Evolutionary conservation across 2,888 invertebrate genomes (phyloP).

Genomic region (Allophyes oxyacanthae): DNA sequence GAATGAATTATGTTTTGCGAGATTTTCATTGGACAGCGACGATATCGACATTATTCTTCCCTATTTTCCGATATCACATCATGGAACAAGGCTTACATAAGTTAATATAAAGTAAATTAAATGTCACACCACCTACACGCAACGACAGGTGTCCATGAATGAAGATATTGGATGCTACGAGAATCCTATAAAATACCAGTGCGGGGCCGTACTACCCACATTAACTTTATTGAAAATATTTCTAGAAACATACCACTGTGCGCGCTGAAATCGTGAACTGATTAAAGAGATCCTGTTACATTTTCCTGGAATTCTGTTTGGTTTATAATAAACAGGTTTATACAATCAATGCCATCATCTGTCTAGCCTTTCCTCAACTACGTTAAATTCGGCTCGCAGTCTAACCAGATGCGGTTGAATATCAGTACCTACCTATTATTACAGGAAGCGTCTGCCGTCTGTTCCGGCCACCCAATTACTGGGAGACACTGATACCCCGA

Average conservation of each 20-base stretch:
- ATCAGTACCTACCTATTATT: no score
- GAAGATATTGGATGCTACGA: constrained; percentile 38
- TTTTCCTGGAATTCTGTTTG: constrained; percentile 2
- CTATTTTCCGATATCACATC: constrained; percentile 2
- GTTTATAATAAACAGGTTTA: constrained; percentile 2
- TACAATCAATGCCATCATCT: no score
- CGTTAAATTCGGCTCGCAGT: no score
- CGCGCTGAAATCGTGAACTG: constrained; percentile 18
- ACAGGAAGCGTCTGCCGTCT: no score
- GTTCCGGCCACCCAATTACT: no score
- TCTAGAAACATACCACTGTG: neutral
- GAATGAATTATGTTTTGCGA: no score
- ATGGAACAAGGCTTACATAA: constrained; percentile 16
- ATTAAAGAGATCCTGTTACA: constrained; percentile 21
- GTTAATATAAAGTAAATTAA: constrained; percentile 49
- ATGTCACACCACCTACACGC: constrained; percentile 27
- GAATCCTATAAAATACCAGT: constrained; percentile 12
- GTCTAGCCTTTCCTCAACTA: no score
- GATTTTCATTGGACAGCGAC: no score
- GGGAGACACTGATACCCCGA: no score
- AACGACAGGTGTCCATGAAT: constrained; percentile 41
- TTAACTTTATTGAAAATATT: constrained; percentile 30
- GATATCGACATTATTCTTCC: no score
- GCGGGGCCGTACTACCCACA: constrained; percentile 4
- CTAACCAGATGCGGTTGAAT: no score